Percentiles rank a stretch among this genome's conserved stretches.
Evolutionary conservation across 2,797 vertebrate species (phyloP).

Genomic region (Fistularia commersonii): DNA sequence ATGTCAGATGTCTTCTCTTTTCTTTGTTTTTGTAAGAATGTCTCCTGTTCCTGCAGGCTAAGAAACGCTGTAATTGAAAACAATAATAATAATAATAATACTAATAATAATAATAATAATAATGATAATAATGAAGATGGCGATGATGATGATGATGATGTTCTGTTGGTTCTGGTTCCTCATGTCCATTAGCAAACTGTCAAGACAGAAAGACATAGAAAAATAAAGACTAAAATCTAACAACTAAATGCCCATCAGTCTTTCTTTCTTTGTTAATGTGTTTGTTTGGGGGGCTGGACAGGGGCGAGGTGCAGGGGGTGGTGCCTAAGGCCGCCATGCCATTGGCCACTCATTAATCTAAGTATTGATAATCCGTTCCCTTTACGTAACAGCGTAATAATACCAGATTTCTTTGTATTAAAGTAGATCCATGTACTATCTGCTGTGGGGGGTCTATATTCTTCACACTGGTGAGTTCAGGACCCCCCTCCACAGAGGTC

Average conservation of each 20-base stretch:
- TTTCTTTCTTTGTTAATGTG: conserved; percentile 31
- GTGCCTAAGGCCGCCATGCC: not conserved
- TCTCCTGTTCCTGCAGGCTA: conserved; percentile 61
- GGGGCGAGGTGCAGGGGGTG: not conserved
- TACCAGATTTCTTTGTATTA: conserved; percentile 54
- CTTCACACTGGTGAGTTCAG: too few species aligned
- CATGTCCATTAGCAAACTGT: conserved; percentile 72
- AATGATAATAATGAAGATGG: conserved; percentile 35
- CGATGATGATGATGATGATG: conserved; percentile 39
- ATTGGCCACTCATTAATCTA: conserved; percentile 62
- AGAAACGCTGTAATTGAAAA: conserved; percentile 63
- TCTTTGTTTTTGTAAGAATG: conserved; percentile 48
- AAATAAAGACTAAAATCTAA: conserved; percentile 76
- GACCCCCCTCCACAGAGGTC: too few species aligned
- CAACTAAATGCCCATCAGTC: conserved; percentile 58
- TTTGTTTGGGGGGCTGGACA: conserved; percentile 29
- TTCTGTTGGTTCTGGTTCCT: conserved; percentile 73
- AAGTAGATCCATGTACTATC: conserved; percentile 39
- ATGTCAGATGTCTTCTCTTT: conserved; percentile 39
- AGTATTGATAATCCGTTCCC: conserved; percentile 63
- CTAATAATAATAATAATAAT: too few species aligned
- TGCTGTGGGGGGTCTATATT: not conserved
- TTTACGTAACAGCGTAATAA: conserved; percentile 61
- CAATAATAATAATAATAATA: too few species aligned
- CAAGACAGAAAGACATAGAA: conserved; percentile 59